Base-by-base conservation (phyloP, 2,113 vertebrate genomes). In the Irena cyanogastra region DNA sequence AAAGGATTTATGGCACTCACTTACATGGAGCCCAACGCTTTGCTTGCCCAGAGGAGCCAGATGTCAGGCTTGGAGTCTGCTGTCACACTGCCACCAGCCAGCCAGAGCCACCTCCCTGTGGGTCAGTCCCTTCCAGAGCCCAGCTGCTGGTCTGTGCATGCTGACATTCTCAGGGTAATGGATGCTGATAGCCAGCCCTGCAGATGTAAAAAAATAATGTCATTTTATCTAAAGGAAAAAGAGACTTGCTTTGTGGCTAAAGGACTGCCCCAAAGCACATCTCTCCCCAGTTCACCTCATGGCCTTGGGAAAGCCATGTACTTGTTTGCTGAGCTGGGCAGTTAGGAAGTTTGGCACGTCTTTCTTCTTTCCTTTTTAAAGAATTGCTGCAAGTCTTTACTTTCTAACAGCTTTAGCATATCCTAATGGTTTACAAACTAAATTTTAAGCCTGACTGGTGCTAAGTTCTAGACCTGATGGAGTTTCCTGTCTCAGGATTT, bases 21-120 rank as follows among this genome's bases (percentile, higher is more conserved):
- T 64, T 49, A 2, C 1, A 1, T 7, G 26, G n/a, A 75, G 42
- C 42, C 8, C 37, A 84, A 31, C 0, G 0, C 22, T 70, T 26
- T 49, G 18, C 52, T 44, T 44, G 59, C 22, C 68, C 3, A 7
- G 42, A 49, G 57, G 30, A 33, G 16, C n/a, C 33, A 14, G 15
- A 45, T 33, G 6, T 8, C 45, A n/a, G 70, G 52, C n/a, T 30
- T 41, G 42, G 52, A 15, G 26, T 53, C 64, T 28, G 28, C 24
- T 41, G 22, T 78, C 42, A 10, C 0, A 2, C n/a, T 37, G 41
- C 56, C 49, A 33, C 30, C 52, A 75, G 33, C 15, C 30, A 74
- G 37, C 6, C 45, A 37, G 47, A 22, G 26, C 26, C 5, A 7
- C 13, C 37, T 66, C 23, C 61, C 42, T 1, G 2, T 8, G 41